These are phyloP conservation scores for Caenorhabditis zanzibari DNA, from an alignment of 2,888 invertebrate genomes.

Conservation along the genomic window DNA sequence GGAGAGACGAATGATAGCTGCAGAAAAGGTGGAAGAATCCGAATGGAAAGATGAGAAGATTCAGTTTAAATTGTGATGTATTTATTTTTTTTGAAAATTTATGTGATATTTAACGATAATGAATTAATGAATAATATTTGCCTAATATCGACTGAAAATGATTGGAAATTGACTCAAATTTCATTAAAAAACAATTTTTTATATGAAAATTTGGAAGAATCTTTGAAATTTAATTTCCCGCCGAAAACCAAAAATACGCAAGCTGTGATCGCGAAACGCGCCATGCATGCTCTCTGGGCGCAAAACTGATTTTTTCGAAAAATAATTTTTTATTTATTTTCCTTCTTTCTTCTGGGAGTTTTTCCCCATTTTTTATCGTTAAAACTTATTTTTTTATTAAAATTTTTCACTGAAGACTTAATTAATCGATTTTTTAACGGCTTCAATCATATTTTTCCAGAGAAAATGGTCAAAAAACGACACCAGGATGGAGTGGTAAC, in stretches of 20 bases:
- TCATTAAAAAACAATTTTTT: background rate
- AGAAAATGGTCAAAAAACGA: conserved; percentile 39
- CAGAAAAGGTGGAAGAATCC: conserved; percentile 35
- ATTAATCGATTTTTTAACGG: background rate
- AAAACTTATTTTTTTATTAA: background rate
- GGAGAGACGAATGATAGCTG: conserved; percentile 47
- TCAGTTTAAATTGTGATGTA: conserved; percentile 28
- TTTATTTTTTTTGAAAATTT: too few relatives aligned
- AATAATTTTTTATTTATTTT: conserved; percentile 1
- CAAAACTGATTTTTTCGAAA: conserved; percentile 35
- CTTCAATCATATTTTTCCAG: conserved; percentile 18
- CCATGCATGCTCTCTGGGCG: conserved; percentile 8
- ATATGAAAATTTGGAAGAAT: background rate
- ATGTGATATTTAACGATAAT: background rate
- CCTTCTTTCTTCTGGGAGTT: background rate
- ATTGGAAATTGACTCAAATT: background rate
- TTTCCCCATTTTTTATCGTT: background rate
- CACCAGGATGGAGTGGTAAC: conserved; percentile 50
- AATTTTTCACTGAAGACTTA: background rate
- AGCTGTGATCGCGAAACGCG: conserved; percentile 14
- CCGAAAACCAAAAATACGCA: conserved; percentile 16
- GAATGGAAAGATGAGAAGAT: conserved; percentile 42
- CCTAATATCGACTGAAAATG: too few relatives aligned
- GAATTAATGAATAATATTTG: background rate
- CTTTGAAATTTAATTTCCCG: background rate